Base-by-base conservation (phyloP, 1,140 invertebrate species). In the Panagrolaimus sp. region DNA sequence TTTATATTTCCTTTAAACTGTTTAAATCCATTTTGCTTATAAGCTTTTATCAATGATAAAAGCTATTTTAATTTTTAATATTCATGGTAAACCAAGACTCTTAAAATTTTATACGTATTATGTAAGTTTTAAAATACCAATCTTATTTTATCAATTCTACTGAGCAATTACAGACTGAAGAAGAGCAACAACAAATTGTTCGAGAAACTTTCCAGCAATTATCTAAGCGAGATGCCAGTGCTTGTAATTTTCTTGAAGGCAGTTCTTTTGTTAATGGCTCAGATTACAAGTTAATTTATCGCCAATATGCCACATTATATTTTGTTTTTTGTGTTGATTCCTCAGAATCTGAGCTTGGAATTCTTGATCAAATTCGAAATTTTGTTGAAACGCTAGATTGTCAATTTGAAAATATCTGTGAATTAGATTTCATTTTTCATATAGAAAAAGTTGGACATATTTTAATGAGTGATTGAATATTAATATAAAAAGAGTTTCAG, bases 321-420 rank as follows among this genome's bases (percentile, higher is more conserved):
- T 99, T 99, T 87, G 96, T 98, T 0, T 99, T 99, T 85, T 99
- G 96, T 86, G 96, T 99, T 1, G 96, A 99, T 85, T 97, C 93
- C 1, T 97, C 93, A 0, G 96, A 99, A 85, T 97, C 93, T 83
- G 96, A 99, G 85, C 86, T 99, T 9, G 96, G 96, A 38, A 99
- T 99, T 78, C 86, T 99, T 67, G 96, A 98, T 86, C 86, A 98
- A 25, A 99, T 99, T 82, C 96, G 99, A 88, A 95, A 98, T 14
- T 98, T 98, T 87, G 95, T 98, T 2, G 96, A 99, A 86, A 98
- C 95, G 0, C 70, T 79, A n/a, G 95, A 98, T 84, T 96, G 98
- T 86, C 16, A 95, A 98, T 99, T 99, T 85, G 96, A 98, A 85
- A 99, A 99, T 87, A 96, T 99, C 9, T 99, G 96, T 85, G 96